These are phyloP conservation scores for Columba janthina DNA, from an alignment of 2,113 vertebrate species.

Conservation along the genomic window DNA sequence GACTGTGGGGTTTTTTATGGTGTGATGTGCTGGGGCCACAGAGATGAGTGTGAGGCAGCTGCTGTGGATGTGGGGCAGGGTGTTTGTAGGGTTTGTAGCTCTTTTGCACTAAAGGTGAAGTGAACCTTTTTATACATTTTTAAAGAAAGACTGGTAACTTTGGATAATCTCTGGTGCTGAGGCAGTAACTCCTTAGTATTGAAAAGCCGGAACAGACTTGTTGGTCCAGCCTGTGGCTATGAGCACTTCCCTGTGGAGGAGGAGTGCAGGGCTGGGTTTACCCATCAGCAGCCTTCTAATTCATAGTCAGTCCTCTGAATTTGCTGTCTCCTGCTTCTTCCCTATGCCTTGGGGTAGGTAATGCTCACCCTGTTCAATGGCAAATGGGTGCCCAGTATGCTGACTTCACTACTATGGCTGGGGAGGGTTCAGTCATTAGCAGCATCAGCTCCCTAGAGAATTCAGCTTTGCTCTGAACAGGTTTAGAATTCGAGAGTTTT, in stretches of 20 bases:
- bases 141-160: not conserved
- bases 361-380: not conserved
- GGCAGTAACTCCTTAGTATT: not conserved
- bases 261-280: not conserved
- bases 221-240: not conserved
- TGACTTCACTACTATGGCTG: rapidly evolving
- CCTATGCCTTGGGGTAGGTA: not conserved
- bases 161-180: not conserved
- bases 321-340: not conserved
- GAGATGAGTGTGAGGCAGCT: not conserved
- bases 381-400: not conserved
- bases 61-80: not conserved
- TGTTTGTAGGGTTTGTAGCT: not conserved
- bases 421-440: not conserved
- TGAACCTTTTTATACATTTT: rapidly evolving
- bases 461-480: not conserved
- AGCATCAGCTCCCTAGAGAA: not conserved
- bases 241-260: not conserved
- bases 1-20: not conserved
- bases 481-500: not conserved
- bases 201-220: not conserved
- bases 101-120: not conserved
- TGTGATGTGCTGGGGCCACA: not conserved
- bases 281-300: not conserved
- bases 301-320: not conserved